Evolutionary conservation across 2,888 invertebrate genomes (phyloP), one percentile per base, ranked within the genome.

Genomic region (Thyatira batis): DNA sequence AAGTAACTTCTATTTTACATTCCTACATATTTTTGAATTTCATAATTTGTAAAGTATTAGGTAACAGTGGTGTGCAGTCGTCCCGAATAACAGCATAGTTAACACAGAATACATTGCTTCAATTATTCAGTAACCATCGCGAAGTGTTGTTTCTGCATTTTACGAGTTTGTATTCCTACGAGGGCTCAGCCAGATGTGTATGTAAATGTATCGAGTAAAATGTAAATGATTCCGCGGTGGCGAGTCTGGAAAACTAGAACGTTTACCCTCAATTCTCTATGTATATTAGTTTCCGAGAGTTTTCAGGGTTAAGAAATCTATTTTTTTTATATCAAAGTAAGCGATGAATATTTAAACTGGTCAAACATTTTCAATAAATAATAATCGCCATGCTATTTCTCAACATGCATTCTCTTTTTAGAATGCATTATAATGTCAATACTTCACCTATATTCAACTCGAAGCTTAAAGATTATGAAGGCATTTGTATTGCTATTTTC

Each of bases 201-300:
- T 84, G 85, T 78, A 82, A 85, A 85, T 84, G 74, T 78, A 76
- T 76, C 73, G 76, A 66, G 74, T 61, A 69, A 69, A 71, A 84
- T 84, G 82, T 78, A 84, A 85, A 85, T 84, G 76, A 76, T 69
- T 70, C 63, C 57, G 60, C 60, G 60, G 63, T 63, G 56, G 63
- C 48, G 53, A 53, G 51, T 53, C 33, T 27, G 27, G 13, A 25
- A 50, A 30, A 51, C 39, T 39, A 45, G 46, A 45, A 45, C 49
- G 27, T 39, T 17, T 46, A 50, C 33, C 33, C 30, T 11, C 28
- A 13, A 21, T 25, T 48, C 28, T 39, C 33, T 33, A 1, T 48
- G 28, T 10, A 48, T 17, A 17, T 17, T 27, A 17, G 25, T n/a
- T 27, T 27, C 20, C 20, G 13, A 27, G 20, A 11, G 50, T 27